Evolutionary conservation across 2,113 vertebrate genomes (phyloP).

Genomic region (Cercocebus atys): DNA sequence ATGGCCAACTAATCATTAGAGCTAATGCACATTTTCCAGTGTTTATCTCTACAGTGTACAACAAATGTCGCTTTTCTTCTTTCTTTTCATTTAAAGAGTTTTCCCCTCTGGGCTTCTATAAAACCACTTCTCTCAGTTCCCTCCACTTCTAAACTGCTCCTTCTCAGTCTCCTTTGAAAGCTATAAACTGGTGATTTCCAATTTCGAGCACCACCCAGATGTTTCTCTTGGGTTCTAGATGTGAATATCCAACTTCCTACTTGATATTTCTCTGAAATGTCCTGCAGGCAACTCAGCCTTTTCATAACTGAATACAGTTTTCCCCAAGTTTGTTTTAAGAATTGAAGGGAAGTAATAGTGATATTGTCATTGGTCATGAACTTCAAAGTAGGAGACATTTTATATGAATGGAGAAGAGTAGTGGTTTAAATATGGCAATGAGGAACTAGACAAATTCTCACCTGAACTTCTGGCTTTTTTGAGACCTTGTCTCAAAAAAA

Average conservation of each 20-base stretch:
- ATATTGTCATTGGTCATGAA: neutral
- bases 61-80: neutral
- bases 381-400: neutral
- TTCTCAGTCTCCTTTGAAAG: neutral
- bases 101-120: neutral
- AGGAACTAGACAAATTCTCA: neutral
- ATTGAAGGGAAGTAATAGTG: neutral
- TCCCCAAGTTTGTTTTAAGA: neutral
- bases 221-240: neutral
- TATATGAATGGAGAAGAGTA: neutral
- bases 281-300: neutral
- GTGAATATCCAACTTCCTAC: neutral
- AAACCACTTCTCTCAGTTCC: neutral
- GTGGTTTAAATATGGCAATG: neutral
- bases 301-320: neutral
- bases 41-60: neutral
- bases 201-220: neutral
- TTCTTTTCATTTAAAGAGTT: neutral
- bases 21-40: neutral
- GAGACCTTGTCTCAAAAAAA: no score
- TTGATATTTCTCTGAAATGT: neutral
- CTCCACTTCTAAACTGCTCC: neutral
- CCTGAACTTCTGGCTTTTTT: neutral
- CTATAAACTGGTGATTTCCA: neutral
- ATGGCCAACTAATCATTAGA: neutral